Conservation (phyloP, 2,113 vertebrate genomes). For the Lophochroa leadbeateri region DNA sequence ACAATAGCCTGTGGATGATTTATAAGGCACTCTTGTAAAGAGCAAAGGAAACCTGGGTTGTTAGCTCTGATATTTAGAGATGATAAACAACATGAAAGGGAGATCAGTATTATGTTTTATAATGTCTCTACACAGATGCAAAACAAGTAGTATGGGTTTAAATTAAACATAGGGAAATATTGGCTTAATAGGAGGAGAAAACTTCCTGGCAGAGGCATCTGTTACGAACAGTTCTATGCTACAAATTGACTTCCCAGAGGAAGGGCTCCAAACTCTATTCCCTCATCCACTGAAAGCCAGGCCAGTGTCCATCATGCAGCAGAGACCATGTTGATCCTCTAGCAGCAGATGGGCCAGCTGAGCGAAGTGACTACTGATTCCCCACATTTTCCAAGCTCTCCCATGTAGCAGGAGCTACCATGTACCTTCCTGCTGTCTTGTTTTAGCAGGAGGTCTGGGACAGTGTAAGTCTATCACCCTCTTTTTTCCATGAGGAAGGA, state of each 20-base stretch:
- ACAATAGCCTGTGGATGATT: background rate
- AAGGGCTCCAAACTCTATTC: background rate
- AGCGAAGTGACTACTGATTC: rapidly evolving
- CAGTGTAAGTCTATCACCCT: background rate
- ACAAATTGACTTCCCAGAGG: background rate
- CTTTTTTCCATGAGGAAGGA: background rate
- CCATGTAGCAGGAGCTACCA: background rate
- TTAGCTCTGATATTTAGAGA: conserved; percentile 46
- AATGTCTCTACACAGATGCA: background rate
- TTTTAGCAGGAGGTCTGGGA: background rate
- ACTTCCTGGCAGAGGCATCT: background rate
- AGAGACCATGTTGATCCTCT: background rate
- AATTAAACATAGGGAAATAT: background rate
- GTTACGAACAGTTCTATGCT: background rate
- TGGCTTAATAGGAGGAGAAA: background rate
- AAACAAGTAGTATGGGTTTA: background rate
- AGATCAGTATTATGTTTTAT: background rate
- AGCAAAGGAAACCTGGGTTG: conserved; percentile 8
- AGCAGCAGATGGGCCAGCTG: background rate
- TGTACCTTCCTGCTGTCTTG: background rate
- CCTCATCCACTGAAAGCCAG: rapidly evolving
- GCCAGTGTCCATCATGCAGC: rapidly evolving
- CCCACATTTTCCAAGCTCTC: background rate
- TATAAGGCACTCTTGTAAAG: background rate
- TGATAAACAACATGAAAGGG: conserved; percentile 9